Percentiles rank a stretch among this genome's conserved stretches.
Evolutionary conservation across 2,113 vertebrate genomes (phyloP).

Genomic region (Ceyx melanurus): DNA sequence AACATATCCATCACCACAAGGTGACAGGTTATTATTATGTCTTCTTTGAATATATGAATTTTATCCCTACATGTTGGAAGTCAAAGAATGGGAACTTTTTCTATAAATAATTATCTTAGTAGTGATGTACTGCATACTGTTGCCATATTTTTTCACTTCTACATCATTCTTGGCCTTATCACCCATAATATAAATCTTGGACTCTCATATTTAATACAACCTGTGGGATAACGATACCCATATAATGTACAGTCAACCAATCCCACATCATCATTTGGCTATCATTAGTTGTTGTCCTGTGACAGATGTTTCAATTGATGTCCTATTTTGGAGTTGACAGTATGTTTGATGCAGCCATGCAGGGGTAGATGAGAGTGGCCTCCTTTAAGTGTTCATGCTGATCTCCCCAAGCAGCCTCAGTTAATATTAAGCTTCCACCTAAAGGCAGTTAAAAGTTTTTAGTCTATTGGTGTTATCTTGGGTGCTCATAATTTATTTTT

Average conservation of each 20-base stretch:
- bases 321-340: constrained; percentile 46
- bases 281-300: constrained; percentile 60
- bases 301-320: constrained; percentile 52
- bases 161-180: constrained; percentile 77
- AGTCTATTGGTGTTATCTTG: background rate
- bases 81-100: constrained; percentile 77
- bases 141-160: constrained; percentile 79
- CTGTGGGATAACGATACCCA: constrained; percentile 53
- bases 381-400: background rate
- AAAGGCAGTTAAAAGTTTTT: constrained; percentile 2
- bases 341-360: constrained; percentile 41
- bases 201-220: constrained; percentile 76
- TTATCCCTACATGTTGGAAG: constrained; percentile 67
- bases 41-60: constrained; percentile 84
- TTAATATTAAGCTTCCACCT: background rate
- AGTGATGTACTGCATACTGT: constrained; percentile 76
- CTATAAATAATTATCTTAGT: constrained; percentile 79
- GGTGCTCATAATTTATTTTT: constrained; percentile 8
- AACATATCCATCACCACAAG: constrained; percentile 75
- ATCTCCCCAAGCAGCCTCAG: background rate
- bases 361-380: constrained; percentile 19
- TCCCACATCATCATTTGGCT: constrained; percentile 49
- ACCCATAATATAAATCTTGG: constrained; percentile 74
- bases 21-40: constrained; percentile 75
- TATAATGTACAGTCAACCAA: constrained; percentile 52